These are phyloP conservation scores for Patella caerulea DNA, from an alignment of 2,888 invertebrate species.

Conservation along the genomic window DNA sequence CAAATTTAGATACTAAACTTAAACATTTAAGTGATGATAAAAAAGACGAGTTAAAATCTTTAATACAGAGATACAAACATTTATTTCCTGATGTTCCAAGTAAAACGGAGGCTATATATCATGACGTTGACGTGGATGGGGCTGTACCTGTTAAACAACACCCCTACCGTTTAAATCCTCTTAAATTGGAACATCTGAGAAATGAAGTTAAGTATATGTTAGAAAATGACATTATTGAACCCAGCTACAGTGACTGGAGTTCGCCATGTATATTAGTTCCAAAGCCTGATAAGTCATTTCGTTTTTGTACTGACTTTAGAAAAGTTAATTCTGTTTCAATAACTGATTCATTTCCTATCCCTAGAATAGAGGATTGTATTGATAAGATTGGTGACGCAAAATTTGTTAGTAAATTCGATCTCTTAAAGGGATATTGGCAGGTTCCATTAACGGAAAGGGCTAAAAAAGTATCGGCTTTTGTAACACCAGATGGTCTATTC, in stretches of 20 bases:
- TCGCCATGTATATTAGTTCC: constrained; percentile 43
- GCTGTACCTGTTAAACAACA: constrained; percentile 28
- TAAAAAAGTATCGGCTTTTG: constrained; percentile 44
- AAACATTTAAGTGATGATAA: not conserved
- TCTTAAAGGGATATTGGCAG: constrained; percentile 40
- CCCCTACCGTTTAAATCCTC: constrained; percentile 22
- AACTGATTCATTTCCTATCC: constrained; percentile 44
- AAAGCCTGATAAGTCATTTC: constrained; percentile 31
- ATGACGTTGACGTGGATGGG: constrained; percentile 27
- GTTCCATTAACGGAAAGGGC: constrained; percentile 40
- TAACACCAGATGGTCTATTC: constrained; percentile 31
- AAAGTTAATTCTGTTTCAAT: too few species aligned
- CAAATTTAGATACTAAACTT: not conserved
- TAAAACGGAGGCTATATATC: constrained; percentile 6
- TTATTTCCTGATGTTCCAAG: constrained; percentile 25
- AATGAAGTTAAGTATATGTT: constrained; percentile 42
- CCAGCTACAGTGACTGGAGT: constrained; percentile 41
- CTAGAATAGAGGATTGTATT: constrained; percentile 48
- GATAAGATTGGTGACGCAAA: constrained; percentile 42
- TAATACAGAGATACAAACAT: constrained; percentile 3
- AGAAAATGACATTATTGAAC: constrained; percentile 47
- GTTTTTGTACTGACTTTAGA: constrained; percentile 44
- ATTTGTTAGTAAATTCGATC: constrained; percentile 45
- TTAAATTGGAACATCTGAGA: constrained; percentile 24
- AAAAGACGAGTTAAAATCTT: not conserved